Base-by-base conservation (phyloP, 2,797 vertebrate species). In the Parotocinclus haroldoi region DNA sequence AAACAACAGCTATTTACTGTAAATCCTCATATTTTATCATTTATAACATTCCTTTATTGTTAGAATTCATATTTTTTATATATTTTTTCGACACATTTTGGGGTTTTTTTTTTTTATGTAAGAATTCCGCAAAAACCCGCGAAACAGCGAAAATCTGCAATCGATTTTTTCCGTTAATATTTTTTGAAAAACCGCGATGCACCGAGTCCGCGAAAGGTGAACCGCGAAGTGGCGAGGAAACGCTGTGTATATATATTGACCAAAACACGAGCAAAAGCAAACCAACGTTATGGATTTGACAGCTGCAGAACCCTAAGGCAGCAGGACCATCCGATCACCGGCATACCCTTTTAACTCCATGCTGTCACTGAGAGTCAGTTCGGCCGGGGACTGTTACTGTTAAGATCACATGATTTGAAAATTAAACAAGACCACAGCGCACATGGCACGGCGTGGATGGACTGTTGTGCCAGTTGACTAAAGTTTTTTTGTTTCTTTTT, bases 371-470 rank as follows among this genome's bases (percentile, higher is more conserved):
- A 55, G 45, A 42, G 17, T 19, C 7, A 7, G 49, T 44, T 37
- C 5, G 27, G 5, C 27, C 7, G 40, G 53, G 48, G 19, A 58
- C 1, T 7, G 5, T 37, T 44, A 8, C 56, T 55, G 18, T 59
- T 13, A 60, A 73, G 56, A 45, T 61, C 42, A 69, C 51, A 44
- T 53, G 38, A 42, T 19, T 59, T 19, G 1, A 18, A 73, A 65
- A 70, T 44, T 37, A 50, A 39, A 39, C 48, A 49, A 39, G 56
- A 17, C 71, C 71, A 48, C 51, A 53, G 56, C 62, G 59, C 64
- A 71, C 16, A 55, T 71, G 62, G 69, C 68, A 55, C 50, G 46
- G 10, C 18, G 12, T 44, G 42, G 42, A 13, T 7, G 6, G n/a
- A 55, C 44, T 7, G 16, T 7, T 37, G 9, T 27, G 48, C 55